phyloP scores from a whole-genome alignment of 2,888 invertebrate species.

The Scaptodrosophila latifasciaeformis region DNA sequence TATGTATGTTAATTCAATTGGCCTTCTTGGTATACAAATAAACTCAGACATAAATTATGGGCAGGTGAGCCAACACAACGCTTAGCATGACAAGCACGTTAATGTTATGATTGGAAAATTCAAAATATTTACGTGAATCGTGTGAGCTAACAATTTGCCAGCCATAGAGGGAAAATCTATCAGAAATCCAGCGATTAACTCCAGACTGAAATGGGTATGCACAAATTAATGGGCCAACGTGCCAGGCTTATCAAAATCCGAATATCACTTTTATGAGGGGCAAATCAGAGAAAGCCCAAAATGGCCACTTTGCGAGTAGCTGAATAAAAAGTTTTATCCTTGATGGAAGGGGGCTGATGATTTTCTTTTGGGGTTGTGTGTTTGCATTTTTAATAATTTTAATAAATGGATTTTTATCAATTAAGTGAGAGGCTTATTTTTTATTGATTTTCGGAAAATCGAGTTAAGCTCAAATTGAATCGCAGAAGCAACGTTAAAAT shows the following conservation, averaged over 20 bases:
- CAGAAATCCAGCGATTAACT: conserved; percentile 29
- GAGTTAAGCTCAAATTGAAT: conserved; percentile 45
- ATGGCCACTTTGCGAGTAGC: too few species aligned
- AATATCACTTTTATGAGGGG: too few species aligned
- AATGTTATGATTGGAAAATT: conserved; percentile 67
- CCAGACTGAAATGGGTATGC: conserved; percentile 3
- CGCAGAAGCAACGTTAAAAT: conserved; percentile 51
- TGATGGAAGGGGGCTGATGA: too few species aligned
- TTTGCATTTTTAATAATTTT: neutral
- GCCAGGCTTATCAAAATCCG: conserved; percentile 43
- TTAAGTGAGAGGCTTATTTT: conserved; percentile 24
- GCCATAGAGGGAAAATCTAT: conserved; percentile 56
- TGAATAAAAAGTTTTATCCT: too few species aligned
- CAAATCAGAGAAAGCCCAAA: too few species aligned
- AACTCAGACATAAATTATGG: conserved; percentile 23
- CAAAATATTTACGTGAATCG: conserved; percentile 60
- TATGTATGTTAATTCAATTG: conserved; percentile 65
- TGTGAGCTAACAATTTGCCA: conserved; percentile 46
- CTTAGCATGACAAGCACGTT: conserved; percentile 56
- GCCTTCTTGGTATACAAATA: conserved; percentile 46
- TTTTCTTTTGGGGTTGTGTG: too few species aligned
- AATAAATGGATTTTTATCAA: conserved; percentile 15
- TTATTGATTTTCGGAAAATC: conserved; percentile 31
- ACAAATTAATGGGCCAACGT: conserved; percentile 56
- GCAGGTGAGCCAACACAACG: neutral